These are phyloP conservation scores for Cecidostiba fungosa DNA, from an alignment of 2,888 invertebrate species.

Conservation along the genomic window DNA sequence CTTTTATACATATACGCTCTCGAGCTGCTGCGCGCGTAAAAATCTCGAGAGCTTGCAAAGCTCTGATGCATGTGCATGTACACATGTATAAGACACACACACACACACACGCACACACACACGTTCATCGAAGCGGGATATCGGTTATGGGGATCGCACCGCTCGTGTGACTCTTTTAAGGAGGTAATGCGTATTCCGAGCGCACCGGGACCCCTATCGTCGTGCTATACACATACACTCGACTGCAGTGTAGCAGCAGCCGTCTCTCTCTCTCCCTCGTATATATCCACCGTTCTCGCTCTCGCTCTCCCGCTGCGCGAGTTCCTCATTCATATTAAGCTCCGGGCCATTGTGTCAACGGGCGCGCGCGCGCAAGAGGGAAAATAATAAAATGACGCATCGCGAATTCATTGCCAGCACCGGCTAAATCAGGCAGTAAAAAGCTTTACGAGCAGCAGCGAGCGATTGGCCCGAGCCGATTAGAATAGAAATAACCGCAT, in stretches of 20 bases:
- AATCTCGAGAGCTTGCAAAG: background rate
- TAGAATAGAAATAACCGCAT: constrained; percentile 52
- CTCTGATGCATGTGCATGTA: background rate
- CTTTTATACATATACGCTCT: constrained; percentile 12
- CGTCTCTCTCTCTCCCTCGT: background rate
- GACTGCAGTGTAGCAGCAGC: background rate
- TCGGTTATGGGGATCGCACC: constrained; percentile 34
- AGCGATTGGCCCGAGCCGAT: constrained; percentile 18
- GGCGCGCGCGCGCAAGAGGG: background rate
- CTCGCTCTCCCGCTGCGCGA: background rate
- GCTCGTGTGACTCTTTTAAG: constrained; percentile 43
- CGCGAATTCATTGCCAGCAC: constrained; percentile 48
- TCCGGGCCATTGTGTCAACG: constrained; percentile 26
- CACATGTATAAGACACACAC: background rate
- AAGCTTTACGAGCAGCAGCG: constrained; percentile 27
- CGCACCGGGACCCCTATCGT: constrained; percentile 10
- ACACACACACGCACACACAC: background rate
- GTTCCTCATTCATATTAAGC: constrained; percentile 38
- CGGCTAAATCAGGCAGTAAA: constrained; percentile 43
- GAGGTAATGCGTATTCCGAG: constrained; percentile 56
- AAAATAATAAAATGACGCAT: constrained; percentile 42
- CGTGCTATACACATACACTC: background rate
- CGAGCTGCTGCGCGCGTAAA: constrained; percentile 15
- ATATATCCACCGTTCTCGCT: background rate
- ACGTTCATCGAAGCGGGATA: constrained; percentile 39